These are phyloP conservation scores for Holacanthella duospinosa DNA, from an alignment of 2,888 invertebrate genomes.

Conservation along the genomic window DNA sequence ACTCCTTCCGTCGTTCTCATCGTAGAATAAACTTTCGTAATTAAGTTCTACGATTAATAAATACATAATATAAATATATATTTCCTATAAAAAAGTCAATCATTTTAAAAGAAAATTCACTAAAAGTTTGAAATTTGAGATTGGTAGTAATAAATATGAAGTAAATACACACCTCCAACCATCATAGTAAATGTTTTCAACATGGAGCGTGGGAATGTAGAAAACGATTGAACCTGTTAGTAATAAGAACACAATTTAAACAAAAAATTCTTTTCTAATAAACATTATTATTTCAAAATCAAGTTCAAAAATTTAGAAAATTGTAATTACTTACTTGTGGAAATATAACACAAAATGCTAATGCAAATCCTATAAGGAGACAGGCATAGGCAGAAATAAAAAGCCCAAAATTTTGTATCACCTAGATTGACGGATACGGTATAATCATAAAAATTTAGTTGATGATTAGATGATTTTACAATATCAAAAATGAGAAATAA, in stretches of 20 bases:
- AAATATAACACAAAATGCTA: constrained; percentile 71
- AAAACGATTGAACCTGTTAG: constrained; percentile 15
- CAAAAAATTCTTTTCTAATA: not conserved
- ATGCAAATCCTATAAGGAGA: constrained; percentile 64
- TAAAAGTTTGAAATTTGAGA: too few species aligned
- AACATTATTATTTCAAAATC: too few species aligned
- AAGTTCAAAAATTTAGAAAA: too few species aligned
- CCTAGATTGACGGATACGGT: too few species aligned
- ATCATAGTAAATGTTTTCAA: constrained; percentile 21
- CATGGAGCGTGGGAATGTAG: constrained; percentile 5
- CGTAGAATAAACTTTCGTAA: constrained; percentile 64
- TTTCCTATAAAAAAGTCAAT: too few species aligned
- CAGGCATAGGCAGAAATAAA: constrained; percentile 71
- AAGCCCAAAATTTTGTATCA: constrained; percentile 63
- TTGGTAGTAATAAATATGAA: not conserved
- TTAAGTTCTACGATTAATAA: constrained; percentile 35
- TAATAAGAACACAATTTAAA: not conserved
- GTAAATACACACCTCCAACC: constrained; percentile 21
- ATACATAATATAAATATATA: too few species aligned
- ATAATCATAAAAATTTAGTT: constrained; percentile 27
- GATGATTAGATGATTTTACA: constrained; percentile 15
- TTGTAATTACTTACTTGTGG: constrained; percentile 40
- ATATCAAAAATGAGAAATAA: not conserved
- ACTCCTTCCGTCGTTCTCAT: constrained; percentile 24
- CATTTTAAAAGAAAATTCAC: not conserved